Conservation (phyloP, 2,888 invertebrate genomes). For the Monochamus alternatus region DNA sequence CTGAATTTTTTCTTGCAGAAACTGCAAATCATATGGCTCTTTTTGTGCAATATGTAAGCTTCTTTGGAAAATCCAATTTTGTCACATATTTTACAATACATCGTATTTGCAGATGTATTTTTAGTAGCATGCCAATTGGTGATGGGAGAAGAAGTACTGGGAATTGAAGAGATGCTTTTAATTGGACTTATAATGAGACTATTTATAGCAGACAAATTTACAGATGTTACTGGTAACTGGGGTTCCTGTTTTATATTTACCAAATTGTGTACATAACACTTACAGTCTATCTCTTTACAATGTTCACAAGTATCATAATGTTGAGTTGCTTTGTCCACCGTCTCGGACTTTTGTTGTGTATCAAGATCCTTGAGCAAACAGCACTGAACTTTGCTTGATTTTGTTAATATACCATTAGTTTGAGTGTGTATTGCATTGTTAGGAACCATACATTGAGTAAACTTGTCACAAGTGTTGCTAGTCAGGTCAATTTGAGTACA, state of each 20-base stretch:
- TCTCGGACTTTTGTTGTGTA: neutral
- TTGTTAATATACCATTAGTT: neutral
- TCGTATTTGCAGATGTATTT: constrained; percentile 31
- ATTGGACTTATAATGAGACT: no score
- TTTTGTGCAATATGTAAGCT: constrained; percentile 37
- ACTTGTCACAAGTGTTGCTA: neutral
- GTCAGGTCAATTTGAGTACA: neutral
- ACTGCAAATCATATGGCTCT: constrained; percentile 41
- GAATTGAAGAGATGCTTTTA: neutral
- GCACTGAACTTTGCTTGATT: neutral
- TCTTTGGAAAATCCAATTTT: constrained; percentile 30
- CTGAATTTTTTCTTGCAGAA: constrained; percentile 44
- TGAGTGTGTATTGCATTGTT: neutral
- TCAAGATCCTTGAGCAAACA: neutral
- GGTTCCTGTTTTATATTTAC: constrained; percentile 21
- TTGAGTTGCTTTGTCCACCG: neutral
- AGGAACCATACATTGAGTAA: neutral
- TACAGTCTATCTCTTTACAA: neutral
- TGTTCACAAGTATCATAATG: neutral
- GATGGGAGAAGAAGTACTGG: constrained; percentile 18
- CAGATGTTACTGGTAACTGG: neutral
- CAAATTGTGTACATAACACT: neutral
- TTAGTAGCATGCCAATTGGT: constrained; percentile 24
- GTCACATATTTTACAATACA: constrained; percentile 41
- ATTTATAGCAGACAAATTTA: constrained; percentile 1